Conservation (phyloP, 2,113 vertebrate genomes). For the Zosterops lateralis region DNA sequence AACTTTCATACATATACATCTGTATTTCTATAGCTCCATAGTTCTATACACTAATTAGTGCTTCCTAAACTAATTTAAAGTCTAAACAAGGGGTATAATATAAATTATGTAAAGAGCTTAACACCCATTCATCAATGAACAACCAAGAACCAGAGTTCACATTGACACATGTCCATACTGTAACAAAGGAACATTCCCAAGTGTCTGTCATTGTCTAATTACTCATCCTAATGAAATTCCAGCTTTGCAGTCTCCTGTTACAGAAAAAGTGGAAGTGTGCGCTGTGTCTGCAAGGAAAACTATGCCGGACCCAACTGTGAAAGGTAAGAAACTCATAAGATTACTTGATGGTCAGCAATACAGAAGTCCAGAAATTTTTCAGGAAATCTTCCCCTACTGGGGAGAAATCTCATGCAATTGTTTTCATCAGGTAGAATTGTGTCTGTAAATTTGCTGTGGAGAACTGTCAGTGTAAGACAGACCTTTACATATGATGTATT, state of each 20-base stretch:
- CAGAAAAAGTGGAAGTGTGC: constrained; percentile 74
- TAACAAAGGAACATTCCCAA: neutral
- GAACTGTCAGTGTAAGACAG: neutral
- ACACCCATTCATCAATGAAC: neutral
- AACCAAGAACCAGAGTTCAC: neutral
- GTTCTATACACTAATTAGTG: neutral
- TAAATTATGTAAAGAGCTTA: neutral
- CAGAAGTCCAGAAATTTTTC: neutral
- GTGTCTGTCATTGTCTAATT: neutral
- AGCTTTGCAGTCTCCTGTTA: constrained; percentile 92
- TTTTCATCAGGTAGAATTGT: neutral
- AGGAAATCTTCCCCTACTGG: neutral
- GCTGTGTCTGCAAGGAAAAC: constrained; percentile 89
- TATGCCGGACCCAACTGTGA: constrained; percentile 93
- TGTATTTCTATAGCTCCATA: neutral
- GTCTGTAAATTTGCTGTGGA: neutral
- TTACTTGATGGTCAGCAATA: neutral
- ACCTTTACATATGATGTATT: neutral
- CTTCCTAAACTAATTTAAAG: neutral
- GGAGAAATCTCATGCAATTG: neutral
- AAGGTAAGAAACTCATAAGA: constrained; percentile 76
- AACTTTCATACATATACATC: neutral
- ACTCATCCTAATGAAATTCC: constrained; percentile 33
- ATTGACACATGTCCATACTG: neutral
- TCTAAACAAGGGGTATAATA: neutral